Conservation (phyloP, 2,113 vertebrate genomes). For the Bos taurus region DNA sequence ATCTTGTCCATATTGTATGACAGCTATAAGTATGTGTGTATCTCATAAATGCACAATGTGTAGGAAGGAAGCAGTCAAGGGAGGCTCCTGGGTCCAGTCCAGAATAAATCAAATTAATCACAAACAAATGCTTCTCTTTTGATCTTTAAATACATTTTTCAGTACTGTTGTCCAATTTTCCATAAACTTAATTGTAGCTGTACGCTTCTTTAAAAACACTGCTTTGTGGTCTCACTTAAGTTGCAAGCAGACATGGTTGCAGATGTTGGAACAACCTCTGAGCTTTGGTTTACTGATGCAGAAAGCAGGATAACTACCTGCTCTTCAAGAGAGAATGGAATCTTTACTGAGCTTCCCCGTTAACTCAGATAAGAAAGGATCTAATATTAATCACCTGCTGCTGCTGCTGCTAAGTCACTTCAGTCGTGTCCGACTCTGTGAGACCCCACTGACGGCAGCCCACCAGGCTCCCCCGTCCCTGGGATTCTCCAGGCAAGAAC, state of each 20-base stretch:
- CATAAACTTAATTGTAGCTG: neutral
- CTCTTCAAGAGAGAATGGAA: neutral
- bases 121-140: conserved; percentile 37
- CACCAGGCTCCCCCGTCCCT: no score
- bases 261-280: neutral
- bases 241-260: neutral
- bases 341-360: neutral
- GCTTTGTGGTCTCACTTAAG: neutral
- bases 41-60: neutral
- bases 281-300: neutral
- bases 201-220: neutral
- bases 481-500: no score
- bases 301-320: neutral
- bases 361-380: neutral
- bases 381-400: neutral
- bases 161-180: neutral
- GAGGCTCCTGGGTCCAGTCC: neutral
- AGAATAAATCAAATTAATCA: conserved; percentile 46
- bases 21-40: neutral
- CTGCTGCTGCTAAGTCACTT: no score
- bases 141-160: conserved; percentile 35
- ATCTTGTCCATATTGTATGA: neutral
- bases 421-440: no score
- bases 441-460: no score
- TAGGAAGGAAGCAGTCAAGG: neutral